Evolutionary conservation across 2,888 invertebrate genomes (phyloP), one percentile per base, ranked within the genome.

Genomic region (Stenichneumon culpator): DNA sequence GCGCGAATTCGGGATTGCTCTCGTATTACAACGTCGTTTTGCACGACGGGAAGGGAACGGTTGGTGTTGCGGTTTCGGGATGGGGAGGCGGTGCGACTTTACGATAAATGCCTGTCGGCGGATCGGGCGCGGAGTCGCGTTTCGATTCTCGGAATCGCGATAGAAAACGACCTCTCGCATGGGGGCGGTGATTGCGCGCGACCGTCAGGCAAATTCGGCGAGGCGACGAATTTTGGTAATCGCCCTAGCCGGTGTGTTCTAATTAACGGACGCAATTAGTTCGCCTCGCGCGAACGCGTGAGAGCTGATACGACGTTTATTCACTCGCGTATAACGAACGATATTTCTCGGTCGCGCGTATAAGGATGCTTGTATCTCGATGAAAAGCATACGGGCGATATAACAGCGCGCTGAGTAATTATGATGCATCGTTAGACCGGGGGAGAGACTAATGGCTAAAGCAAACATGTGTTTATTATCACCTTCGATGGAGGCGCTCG

Each of bases 351-450:
- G 57, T 57, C 28, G 28, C 28, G 60, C 16, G 16, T 16, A 32
- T 5, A 63, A 63, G 60, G 6, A 63, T 32, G 25, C 47, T 28
- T 22, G 44, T 47, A n/a, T 28, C 32, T 28, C 47, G 74, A 69
- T 63, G 50, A n/a, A 52, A 83, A 50, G 60, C 50, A 47, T 16
- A 54, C 36, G 36, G 5, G 60, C 14, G 11, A 57, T 36, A 36
- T 39, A 14, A 16, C 7, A 39, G 11, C 25, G n/a, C 28, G 44
- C 9, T 63, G 60, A 82, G 77, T 87, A 84, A 86, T 86, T 84
- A 84, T 81, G 80, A 84, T 72, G 82, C 72, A 84, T 79, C 77
- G 81, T 75, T 82, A 44, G 22, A 72, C 72, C 60, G 60, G 54
- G 57, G 7, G 44, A 57, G 67, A 65, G 67, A 77, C 67, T 39